phyloP scores from a whole-genome alignment of 2,113 vertebrate species.

The Pteronura brasiliensis region DNA sequence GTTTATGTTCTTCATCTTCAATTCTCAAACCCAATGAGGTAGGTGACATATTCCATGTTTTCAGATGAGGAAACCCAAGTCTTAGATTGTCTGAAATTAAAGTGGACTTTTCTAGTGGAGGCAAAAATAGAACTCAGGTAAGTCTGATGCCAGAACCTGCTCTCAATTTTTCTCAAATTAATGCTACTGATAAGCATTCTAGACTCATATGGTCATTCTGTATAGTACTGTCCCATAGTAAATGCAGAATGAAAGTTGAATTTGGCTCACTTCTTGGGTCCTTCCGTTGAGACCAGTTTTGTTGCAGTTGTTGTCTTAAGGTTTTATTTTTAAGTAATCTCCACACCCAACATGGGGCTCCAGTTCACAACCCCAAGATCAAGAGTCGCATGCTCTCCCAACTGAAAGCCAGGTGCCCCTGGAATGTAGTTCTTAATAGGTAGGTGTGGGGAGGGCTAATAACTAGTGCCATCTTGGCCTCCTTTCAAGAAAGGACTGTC shows the following conservation, averaged over 20 bases:
- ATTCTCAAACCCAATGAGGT: background rate
- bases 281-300: background rate
- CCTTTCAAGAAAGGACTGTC: background rate
- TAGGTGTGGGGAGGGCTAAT: background rate
- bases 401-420: background rate
- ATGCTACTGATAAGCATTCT: background rate
- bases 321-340: background rate
- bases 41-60: background rate
- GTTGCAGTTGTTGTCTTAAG: background rate
- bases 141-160: background rate
- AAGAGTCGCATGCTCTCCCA: background rate
- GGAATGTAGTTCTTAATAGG: background rate
- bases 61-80: background rate
- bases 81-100: background rate
- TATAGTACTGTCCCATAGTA: background rate
- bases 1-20: background rate
- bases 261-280: background rate
- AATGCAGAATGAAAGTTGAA: background rate
- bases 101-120: background rate
- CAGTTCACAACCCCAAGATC: background rate
- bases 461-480: background rate
- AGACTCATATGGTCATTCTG: background rate
- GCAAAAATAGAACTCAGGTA: background rate
- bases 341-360: background rate
- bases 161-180: background rate